Evolutionary conservation across 53 echinoderm and acorn worm species (phyloP), one percentile per base, ranked within the genome.

Genomic region (Apostichopus leukothele): DNA sequence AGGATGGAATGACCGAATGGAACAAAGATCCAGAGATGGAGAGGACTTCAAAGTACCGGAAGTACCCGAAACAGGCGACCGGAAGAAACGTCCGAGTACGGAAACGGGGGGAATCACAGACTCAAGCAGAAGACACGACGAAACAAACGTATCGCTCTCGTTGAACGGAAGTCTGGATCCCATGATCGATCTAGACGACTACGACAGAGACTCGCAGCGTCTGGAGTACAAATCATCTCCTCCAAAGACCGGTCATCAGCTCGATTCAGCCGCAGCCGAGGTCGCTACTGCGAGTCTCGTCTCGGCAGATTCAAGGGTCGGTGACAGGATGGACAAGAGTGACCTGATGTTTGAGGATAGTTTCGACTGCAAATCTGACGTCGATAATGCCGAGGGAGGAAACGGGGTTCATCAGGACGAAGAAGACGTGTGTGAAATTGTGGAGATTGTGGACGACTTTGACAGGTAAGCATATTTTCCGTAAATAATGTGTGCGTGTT

Each of bases 111-210:
- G 59, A 13, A 9, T 20, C 20, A 52, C 18, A 76, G 39, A 23
- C 50, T 25, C 52, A 54, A 60, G 22, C 53, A 25, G 25, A 25
- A 25, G 25, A 25, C 25, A 86, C 22, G 51, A 52, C 5, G 23
- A 76, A 86, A 87, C 76, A n/a, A 52, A 80, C 61, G 60, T 83
- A 39, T 75, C 80, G 4, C 79, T 75, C 10, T 88, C 88, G 5
- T 73, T 93, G 78, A 93, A 90, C 68, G 93, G 88, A 2, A 88
- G 90, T 7, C 19, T 93, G 4, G 93, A 89, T 89, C 89, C 91
- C 11, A 52, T 91, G 11, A 57, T 91, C 59, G 91, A 93, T 60
- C 57, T 89, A 9, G 90, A 83, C 8, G 18, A 88, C 11, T 27
- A 83, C n/a, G 90, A 92, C 18, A 76, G 71, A 12, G 90, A 87